These are phyloP conservation scores for Oophaga sylvatica DNA, from an alignment of 2,797 vertebrate genomes.

Conservation along the genomic window DNA sequence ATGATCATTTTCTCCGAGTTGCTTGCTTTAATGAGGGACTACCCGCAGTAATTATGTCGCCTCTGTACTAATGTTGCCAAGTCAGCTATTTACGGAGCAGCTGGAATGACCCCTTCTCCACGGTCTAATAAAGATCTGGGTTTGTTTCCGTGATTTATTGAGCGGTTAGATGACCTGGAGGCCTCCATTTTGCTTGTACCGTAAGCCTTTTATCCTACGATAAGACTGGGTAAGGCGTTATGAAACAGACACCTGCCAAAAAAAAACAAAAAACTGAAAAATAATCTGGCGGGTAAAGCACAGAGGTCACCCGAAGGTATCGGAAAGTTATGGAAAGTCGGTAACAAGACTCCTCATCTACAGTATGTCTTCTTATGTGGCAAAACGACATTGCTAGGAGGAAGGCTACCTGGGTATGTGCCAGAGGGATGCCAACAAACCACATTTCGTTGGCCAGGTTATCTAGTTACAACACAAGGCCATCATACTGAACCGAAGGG, in stretches of 20 bases:
- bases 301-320: neutral
- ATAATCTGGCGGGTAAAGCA: neutral
- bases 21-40: conserved; percentile 19
- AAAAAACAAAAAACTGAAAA: neutral
- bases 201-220: neutral
- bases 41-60: conserved; percentile 21
- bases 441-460: too few species aligned
- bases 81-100: conserved; percentile 17
- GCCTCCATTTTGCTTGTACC: neutral
- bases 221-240: neutral
- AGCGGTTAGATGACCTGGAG: neutral
- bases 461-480: too few species aligned
- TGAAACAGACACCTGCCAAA: neutral
- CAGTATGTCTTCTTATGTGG: neutral
- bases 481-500: too few species aligned
- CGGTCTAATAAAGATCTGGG: conserved; percentile 3
- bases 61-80: conserved; percentile 15
- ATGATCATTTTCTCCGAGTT: neutral
- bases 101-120: conserved; percentile 15
- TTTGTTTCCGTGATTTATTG: conserved; percentile 14
- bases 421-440: neutral
- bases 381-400: neutral
- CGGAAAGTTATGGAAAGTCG: neutral
- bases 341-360: neutral
- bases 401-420: too few species aligned